These are phyloP conservation scores for Ochotona princeps DNA, from an alignment of 2,113 vertebrate species.

Conservation along the genomic window DNA sequence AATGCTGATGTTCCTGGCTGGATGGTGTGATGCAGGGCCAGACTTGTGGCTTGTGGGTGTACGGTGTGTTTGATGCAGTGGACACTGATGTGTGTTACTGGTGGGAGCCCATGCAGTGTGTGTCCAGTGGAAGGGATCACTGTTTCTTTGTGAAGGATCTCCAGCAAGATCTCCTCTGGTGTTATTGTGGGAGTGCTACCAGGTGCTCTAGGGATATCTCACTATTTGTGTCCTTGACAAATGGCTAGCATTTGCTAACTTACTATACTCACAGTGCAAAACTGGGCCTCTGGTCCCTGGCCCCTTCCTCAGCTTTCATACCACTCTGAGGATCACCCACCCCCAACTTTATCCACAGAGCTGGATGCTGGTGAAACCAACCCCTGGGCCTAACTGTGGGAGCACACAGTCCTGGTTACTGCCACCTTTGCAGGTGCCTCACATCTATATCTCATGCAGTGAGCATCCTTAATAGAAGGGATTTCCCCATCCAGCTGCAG, in stretches of 20 bases:
- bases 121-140: background rate
- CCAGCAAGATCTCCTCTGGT: background rate
- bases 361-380: background rate
- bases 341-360: background rate
- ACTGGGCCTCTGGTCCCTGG: background rate
- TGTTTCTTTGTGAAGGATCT: background rate
- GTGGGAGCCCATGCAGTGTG: background rate
- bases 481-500: background rate
- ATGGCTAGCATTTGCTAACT: background rate
- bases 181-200: background rate
- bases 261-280: background rate
- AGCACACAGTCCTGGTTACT: background rate
- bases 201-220: background rate
- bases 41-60: background rate
- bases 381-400: background rate
- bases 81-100: background rate
- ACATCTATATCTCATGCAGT: background rate
- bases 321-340: background rate
- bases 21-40: fast-evolving
- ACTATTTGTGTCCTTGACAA: background rate
- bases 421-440: background rate
- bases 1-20: background rate
- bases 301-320: background rate
- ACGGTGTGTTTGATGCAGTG: background rate
- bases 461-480: background rate